Evolutionary conservation across 2,888 invertebrate species (phyloP).

Genomic region (Lithophane semibrunnea): DNA sequence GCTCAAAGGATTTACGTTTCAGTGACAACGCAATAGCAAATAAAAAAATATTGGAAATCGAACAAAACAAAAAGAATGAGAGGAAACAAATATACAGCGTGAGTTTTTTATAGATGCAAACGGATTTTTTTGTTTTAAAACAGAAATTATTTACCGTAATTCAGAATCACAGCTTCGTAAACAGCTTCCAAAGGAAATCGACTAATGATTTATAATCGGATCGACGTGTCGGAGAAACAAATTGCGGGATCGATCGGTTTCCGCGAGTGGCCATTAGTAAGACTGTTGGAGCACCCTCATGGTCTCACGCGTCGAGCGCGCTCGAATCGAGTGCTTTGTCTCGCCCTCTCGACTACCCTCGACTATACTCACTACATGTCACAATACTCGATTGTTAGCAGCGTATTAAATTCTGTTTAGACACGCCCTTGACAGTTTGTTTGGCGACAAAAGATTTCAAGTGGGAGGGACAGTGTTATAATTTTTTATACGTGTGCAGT

Average conservation of each 20-base stretch:
- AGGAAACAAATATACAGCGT: slow-evolving; percentile 6
- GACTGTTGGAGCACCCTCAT: slow-evolving; percentile 70
- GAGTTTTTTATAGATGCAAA: slow-evolving; percentile 7
- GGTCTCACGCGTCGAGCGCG: slow-evolving; percentile 75
- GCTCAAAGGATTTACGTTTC: slow-evolving; percentile 45
- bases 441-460: slow-evolving; percentile 60
- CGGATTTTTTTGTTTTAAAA: neutral
- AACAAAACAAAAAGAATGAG: slow-evolving; percentile 23
- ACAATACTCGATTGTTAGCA: slow-evolving; percentile 68
- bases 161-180: neutral
- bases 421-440: slow-evolving; percentile 61
- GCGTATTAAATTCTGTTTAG: slow-evolving; percentile 69
- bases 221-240: slow-evolving; percentile 51
- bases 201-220: slow-evolving; percentile 35
- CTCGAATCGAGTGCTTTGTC: slow-evolving; percentile 74
- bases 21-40: slow-evolving; percentile 44
- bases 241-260: slow-evolving; percentile 70
- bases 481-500: slow-evolving; percentile 38
- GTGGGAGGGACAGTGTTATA: slow-evolving; percentile 54
- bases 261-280: slow-evolving; percentile 79
- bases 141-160: neutral
- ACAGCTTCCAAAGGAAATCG: neutral
- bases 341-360: slow-evolving; percentile 62
- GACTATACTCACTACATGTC: slow-evolving; percentile 70
- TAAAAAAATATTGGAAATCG: slow-evolving; percentile 35